Evolutionary conservation across 2,797 vertebrate species (phyloP).

Genomic region (Rachycentron canadum): DNA sequence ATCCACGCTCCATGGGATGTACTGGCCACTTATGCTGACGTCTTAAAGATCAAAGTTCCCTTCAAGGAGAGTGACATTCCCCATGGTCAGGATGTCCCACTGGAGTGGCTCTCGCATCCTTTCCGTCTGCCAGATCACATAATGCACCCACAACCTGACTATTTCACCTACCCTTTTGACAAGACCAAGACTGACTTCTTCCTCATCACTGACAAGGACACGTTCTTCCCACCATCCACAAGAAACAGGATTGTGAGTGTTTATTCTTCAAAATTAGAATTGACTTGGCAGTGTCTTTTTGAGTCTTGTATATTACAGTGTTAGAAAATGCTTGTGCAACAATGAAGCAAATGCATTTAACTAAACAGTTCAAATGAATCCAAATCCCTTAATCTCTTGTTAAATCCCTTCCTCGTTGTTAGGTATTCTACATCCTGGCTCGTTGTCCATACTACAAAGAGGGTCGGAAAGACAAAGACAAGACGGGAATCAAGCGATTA

Average conservation of each 20-base stretch:
- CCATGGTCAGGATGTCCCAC: conserved; percentile 71
- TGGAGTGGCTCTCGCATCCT: conserved; percentile 85
- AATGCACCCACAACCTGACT: conserved; percentile 90
- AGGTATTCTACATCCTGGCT: conserved; percentile 97
- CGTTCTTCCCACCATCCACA: conserved; percentile 91
- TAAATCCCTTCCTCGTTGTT: conserved; percentile 21
- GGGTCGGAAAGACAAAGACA: conserved; percentile 90
- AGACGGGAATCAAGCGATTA: conserved; percentile 94
- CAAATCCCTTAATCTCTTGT: conserved; percentile 25
- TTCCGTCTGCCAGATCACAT: conserved; percentile 88
- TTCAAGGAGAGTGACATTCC: conserved; percentile 90
- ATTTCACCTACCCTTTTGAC: conserved; percentile 93
- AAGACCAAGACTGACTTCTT: conserved; percentile 93
- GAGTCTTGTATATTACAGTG: background rate
- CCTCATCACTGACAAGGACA: conserved; percentile 89
- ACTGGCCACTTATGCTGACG: conserved; percentile 91
- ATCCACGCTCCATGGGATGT: conserved; percentile 96
- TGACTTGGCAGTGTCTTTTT: background rate
- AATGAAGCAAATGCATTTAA: conserved; percentile 6
- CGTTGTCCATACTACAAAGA: conserved; percentile 91
- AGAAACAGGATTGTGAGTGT: conserved; percentile 96
- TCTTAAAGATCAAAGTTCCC: conserved; percentile 95
- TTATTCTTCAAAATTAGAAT: background rate
- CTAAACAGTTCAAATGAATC: background rate
- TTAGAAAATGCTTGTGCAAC: background rate